These are phyloP conservation scores for Mirounga angustirostris DNA, from an alignment of 2,113 vertebrate species.

Conservation along the genomic window DNA sequence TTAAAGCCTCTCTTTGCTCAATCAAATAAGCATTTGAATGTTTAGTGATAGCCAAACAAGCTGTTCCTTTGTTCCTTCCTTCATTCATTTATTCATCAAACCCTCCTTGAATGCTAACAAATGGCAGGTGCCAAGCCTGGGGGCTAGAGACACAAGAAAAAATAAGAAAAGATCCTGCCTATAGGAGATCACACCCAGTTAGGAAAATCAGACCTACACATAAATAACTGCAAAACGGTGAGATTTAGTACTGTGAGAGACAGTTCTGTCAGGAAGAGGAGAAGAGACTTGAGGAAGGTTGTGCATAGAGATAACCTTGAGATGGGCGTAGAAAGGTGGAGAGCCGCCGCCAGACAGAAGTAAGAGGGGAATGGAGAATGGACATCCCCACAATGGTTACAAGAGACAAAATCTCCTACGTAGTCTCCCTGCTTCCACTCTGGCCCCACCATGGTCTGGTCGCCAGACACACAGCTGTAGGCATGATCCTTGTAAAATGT, in stretches of 20 bases:
- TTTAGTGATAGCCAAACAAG: slow-evolving; percentile 2
- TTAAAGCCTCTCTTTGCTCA: background rate
- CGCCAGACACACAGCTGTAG: background rate
- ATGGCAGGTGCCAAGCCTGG: background rate
- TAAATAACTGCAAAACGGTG: background rate
- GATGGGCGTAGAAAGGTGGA: background rate
- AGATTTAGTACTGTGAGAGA: background rate
- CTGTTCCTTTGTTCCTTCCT: background rate
- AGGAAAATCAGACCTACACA: background rate
- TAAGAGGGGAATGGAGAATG: background rate
- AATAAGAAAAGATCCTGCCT: background rate
- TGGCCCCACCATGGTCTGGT: background rate
- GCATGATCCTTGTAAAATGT: background rate
- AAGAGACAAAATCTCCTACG: background rate
- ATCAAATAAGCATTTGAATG: background rate
- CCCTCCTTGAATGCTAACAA: background rate
- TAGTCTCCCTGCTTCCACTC: background rate
- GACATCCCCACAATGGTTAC: background rate
- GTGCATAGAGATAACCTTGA: background rate
- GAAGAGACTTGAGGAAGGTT: background rate
- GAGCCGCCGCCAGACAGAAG: background rate
- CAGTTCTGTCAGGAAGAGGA: background rate
- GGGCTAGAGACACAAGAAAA: background rate
- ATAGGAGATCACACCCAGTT: background rate
- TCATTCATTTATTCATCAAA: background rate